Base-by-base conservation (phyloP, 2,113 vertebrate species). In the Egretta garzetta region DNA sequence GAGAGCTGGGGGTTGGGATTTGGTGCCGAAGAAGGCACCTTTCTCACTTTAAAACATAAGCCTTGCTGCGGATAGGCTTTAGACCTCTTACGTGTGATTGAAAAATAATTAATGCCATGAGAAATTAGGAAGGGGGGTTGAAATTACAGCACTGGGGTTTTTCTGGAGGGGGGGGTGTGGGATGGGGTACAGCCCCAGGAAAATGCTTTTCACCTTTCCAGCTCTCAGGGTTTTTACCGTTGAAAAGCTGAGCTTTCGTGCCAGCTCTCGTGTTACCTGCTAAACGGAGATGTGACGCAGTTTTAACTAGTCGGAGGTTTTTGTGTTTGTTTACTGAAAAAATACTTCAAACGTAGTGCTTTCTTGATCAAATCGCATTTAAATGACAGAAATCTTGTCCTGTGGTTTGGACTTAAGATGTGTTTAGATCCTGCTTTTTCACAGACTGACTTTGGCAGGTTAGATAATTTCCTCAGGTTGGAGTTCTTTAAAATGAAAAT, bases 331-430 rank as follows among this genome's bases (percentile, higher is more conserved):
- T 70, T n/a, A 7, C 45, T 80, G 9, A 23, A 28, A 49, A 84
- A 53, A 2, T 1, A 7, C 15, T 66, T 49, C 2, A 24, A 8
- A 5, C 1, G 0, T 67, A 59, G 28, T 26, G 43, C 24, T 76
- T 80, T 50, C 37, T 82, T 74, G 41, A 49, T 37, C n/a, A 18
- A 70, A 12, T 32, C 50, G 8, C 39, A 32, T 73, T 80, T 66
- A 66, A 87, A 28, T 15, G 4, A 12, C n/a, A 76, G 17, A 52
- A 87, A 10, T 50, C 1, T 60, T 67, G 74, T 79, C 9, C n/a
- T 26, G 16, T 45, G n/a, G 6, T 41, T 88, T 83, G 47, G 49
- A 9, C 6, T 86, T 71, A 6, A 27, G 32, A 22, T 20, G 11
- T 22, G 19, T 76, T 52, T 68, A 27, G 26, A 39, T 28, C 16